Evolutionary conservation across 2,888 invertebrate species (phyloP).

Genomic region (Bellardia bayeri): DNA sequence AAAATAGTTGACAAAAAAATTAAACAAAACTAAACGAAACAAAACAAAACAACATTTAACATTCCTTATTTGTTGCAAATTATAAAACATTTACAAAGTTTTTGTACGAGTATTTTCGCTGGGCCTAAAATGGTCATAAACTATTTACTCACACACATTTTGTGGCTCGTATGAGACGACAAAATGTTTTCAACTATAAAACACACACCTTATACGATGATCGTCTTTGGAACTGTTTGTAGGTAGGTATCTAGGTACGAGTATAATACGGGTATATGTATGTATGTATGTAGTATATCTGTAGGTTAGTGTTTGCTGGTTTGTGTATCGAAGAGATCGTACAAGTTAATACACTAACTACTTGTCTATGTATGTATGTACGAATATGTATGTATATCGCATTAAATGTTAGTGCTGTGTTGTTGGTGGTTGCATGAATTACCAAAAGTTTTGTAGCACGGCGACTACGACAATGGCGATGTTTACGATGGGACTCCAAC

Average conservation of each 20-base stretch:
- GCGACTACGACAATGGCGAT: constrained; percentile 50
- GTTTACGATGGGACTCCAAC: constrained; percentile 54
- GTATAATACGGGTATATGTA: neutral
- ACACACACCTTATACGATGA: constrained; percentile 66
- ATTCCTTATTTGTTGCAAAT: constrained; percentile 72
- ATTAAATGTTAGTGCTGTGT: constrained; percentile 33
- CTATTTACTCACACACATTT: constrained; percentile 68
- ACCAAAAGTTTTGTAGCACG: constrained; percentile 52
- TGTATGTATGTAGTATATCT: too few relatives aligned
- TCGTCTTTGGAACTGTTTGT: constrained; percentile 49
- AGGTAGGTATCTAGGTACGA: neutral
- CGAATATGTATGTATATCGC: neutral
- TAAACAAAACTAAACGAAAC: constrained; percentile 41
- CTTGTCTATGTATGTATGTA: neutral
- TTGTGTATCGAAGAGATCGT: constrained; percentile 34
- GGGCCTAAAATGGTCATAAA: constrained; percentile 66
- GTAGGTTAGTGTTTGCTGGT: neutral
- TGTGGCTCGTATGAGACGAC: constrained; percentile 34
- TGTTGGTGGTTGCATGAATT: constrained; percentile 63
- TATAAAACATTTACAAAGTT: constrained; percentile 67
- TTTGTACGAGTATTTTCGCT: constrained; percentile 43
- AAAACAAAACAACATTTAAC: constrained; percentile 58
- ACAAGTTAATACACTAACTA: constrained; percentile 48
- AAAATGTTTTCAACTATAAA: constrained; percentile 61
- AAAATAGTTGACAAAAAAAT: constrained; percentile 58